Percentiles rank a stretch among this genome's conserved stretches.
phyloP scores from a whole-genome alignment of 2,113 vertebrate genomes.

The Sinocyclocheilus anshuiensis region DNA sequence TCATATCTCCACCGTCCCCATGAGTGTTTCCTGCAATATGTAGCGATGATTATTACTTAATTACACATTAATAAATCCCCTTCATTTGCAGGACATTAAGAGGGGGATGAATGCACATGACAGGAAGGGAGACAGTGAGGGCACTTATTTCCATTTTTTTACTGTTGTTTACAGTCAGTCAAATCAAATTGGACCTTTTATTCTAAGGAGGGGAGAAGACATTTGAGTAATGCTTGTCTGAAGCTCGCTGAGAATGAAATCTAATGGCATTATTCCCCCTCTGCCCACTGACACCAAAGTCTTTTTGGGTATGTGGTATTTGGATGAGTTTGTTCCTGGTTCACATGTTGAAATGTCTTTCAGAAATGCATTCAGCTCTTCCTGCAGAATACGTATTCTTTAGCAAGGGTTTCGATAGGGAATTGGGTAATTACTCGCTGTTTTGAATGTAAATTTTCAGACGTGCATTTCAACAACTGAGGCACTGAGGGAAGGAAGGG shows the following conservation, averaged over 20 bases:
- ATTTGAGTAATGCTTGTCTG: conserved; percentile 31
- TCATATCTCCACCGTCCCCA: conserved; percentile 72
- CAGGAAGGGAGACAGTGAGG: conserved; percentile 51
- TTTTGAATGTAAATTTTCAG: conserved; percentile 33
- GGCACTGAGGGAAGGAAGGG: conserved; percentile 6
- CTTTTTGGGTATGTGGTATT: neutral
- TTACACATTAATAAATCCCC: conserved; percentile 84
- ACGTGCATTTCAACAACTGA: neutral
- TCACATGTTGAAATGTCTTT: conserved; percentile 1
- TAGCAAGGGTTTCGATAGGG: conserved; percentile 14
- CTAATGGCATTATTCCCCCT: conserved; percentile 65
- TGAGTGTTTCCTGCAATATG: conserved; percentile 81
- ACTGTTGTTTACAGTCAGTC: conserved; percentile 63
- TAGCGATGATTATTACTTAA: conserved; percentile 85
- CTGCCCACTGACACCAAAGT: neutral
- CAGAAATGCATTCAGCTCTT: conserved; percentile 6
- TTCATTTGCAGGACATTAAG: conserved; percentile 84
- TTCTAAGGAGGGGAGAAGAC: conserved; percentile 35
- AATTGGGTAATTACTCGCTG: conserved; percentile 28
- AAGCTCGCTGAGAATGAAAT: conserved; percentile 50
- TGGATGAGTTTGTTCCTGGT: neutral
- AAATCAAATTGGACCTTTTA: conserved; percentile 65
- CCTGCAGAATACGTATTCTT: conserved; percentile 11
- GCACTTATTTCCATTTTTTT: conserved; percentile 56
- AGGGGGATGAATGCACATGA: conserved; percentile 75